Evolutionary conservation across 1,140 invertebrate species (phyloP), one percentile per base, ranked within the genome.

Genomic region (Bombus ignitus): DNA sequence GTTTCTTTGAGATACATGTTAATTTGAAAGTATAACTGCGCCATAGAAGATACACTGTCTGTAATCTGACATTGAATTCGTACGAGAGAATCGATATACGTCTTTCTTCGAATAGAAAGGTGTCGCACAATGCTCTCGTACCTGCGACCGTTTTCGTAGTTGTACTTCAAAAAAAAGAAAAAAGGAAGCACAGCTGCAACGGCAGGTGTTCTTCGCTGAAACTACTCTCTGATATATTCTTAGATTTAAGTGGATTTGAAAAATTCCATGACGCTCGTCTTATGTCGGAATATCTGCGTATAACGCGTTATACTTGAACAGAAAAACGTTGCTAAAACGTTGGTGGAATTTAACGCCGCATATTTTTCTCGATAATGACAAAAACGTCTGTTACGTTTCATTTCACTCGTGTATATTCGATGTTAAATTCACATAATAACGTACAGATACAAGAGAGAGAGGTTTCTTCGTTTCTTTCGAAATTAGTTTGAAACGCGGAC

Each of bases 111-210:
- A n/a, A 44, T n/a, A 68, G 42, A 72, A 47, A 85, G 35, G 4
- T 44, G 22, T 13, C 37, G 37, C 15, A 72, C 83, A 57, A 79
- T 84, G 32, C 32, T 35, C 25, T 44, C 57, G 42, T 85, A 73
- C 77, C 75, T 80, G 83, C n/a, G 53, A 15, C 65, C 70, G 9
- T 42, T 28, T 32, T 39, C 39, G 37, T 81, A 22, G 35, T 37
- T 32, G 10, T 59, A 78, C 44, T 44, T 59, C 22, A 37, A 53
- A 53, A 8, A 32, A 53, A 53, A 22, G n/a, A 62, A 70, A 74
- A 75, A 37, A 75, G 44, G 71, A 47, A 53, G 59, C 71, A 59
- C 84, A 81, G 84, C 79, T 81, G 84, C 79, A 73, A 22, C 66
- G 70, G 71, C 84, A 85, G 84, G 70, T 85, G 84, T 85, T 75